These are phyloP conservation scores for Anthoscopus minutus DNA, from an alignment of 2,113 vertebrate genomes.

Conservation along the genomic window DNA sequence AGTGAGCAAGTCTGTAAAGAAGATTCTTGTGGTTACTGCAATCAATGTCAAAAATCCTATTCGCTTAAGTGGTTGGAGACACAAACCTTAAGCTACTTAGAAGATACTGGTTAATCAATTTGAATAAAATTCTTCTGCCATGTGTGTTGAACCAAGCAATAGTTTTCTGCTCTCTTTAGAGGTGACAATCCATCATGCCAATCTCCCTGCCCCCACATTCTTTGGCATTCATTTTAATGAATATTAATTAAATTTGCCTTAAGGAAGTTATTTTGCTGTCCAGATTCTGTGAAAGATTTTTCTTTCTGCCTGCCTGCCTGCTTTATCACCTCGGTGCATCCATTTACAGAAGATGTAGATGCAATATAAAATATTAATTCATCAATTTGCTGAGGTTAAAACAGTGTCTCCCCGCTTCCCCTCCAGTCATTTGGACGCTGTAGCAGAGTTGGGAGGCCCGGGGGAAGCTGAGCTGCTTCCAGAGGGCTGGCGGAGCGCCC, in stretches of 20 bases:
- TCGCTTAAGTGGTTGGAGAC: background rate
- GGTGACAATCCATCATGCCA: background rate
- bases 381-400: background rate
- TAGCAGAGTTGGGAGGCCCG: background rate
- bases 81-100: background rate
- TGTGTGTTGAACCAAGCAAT: background rate
- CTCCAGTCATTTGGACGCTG: background rate
- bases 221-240: background rate
- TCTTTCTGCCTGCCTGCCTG: background rate
- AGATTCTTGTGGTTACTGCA: background rate
- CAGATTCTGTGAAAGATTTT: background rate
- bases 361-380: background rate
- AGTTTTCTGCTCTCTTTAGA: background rate
- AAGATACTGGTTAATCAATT: background rate
- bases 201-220: background rate
- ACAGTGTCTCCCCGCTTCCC: background rate
- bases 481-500: background rate
- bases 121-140: background rate
- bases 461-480: background rate
- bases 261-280: background rate
- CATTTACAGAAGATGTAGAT: background rate
- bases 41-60: background rate
- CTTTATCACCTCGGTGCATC: background rate
- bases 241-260: slow-evolving; percentile 15
- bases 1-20: background rate